Conservation (phyloP, 1,140 invertebrate genomes). For the Calosoma granatense region DNA sequence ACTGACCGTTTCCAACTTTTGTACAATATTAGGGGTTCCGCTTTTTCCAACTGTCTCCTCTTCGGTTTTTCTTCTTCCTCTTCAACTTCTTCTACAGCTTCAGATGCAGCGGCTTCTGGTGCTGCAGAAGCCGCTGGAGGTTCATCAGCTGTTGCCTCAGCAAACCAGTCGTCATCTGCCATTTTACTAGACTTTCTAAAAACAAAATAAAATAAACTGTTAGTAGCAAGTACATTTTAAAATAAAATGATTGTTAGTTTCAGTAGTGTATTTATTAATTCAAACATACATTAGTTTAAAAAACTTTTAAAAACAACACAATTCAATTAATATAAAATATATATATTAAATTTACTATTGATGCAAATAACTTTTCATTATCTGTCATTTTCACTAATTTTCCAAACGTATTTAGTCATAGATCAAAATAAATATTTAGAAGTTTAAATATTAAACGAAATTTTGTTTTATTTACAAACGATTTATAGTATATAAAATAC, state of each 20-base stretch:
- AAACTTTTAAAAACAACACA: slow-evolving; percentile 1
- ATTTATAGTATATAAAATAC: too few species aligned
- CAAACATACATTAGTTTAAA: not conserved
- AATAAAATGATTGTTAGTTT: too few species aligned
- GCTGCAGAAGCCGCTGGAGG: slow-evolving; percentile 26
- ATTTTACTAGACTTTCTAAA: slow-evolving; percentile 14
- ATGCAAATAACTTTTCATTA: too few species aligned
- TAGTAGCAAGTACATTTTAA: not conserved
- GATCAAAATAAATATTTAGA: too few species aligned
- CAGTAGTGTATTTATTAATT: too few species aligned
- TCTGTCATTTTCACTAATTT: too few species aligned
- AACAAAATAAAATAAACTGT: not conserved
- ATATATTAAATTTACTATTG: too few species aligned
- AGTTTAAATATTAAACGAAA: too few species aligned
- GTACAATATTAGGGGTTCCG: slow-evolving; percentile 46
- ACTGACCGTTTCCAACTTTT: slow-evolving; percentile 61
- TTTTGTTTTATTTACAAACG: too few species aligned
- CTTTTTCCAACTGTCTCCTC: slow-evolving; percentile 31
- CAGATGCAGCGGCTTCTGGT: slow-evolving; percentile 25
- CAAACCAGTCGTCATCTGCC: slow-evolving; percentile 21
- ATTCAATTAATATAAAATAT: too few species aligned
- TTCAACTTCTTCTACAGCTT: slow-evolving; percentile 26
- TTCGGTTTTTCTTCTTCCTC: slow-evolving; percentile 29
- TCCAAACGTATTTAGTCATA: too few species aligned
- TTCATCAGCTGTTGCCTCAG: slow-evolving; percentile 17